These are phyloP conservation scores for Hemicentrotus pulcherrimus DNA, from an alignment of 35 echinoderm and acorn worm genomes.

Conservation along the genomic window DNA sequence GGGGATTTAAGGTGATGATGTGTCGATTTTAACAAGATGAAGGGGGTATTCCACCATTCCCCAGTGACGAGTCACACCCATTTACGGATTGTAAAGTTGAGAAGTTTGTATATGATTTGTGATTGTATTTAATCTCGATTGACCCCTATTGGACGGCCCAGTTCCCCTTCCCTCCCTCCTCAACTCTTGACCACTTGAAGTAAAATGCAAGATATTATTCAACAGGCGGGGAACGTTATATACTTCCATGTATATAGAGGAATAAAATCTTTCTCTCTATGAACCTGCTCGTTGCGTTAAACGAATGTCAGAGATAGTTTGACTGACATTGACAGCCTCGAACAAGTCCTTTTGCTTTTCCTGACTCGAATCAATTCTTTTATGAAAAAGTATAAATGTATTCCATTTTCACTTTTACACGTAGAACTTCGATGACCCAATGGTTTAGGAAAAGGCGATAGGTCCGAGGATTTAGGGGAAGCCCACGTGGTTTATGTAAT, in stretches of 20 bases:
- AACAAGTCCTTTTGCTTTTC: no score
- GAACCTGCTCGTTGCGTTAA: no score
- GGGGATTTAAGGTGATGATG: not conserved
- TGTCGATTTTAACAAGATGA: not conserved
- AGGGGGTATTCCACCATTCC: not conserved
- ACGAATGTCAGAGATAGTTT: no score
- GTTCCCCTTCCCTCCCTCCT: not conserved
- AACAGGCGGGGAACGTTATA: no score
- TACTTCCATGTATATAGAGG: not conserved
- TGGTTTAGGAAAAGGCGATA: not conserved
- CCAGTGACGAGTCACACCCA: not conserved
- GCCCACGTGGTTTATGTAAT: not conserved
- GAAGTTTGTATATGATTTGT: constrained; percentile 5
- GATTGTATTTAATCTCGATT: not conserved
- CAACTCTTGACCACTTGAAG: not conserved
- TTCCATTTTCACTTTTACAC: no score
- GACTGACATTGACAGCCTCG: no score
- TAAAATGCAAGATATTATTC: not conserved
- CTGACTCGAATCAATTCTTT: no score
- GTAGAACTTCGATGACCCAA: no score
- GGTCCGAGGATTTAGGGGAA: not conserved
- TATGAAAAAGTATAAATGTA: no score
- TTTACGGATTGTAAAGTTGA: not conserved
- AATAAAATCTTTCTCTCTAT: not conserved
- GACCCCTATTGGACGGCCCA: not conserved